phyloP scores from a whole-genome alignment of 2,888 invertebrate species.

The Lysandra coridon region DNA sequence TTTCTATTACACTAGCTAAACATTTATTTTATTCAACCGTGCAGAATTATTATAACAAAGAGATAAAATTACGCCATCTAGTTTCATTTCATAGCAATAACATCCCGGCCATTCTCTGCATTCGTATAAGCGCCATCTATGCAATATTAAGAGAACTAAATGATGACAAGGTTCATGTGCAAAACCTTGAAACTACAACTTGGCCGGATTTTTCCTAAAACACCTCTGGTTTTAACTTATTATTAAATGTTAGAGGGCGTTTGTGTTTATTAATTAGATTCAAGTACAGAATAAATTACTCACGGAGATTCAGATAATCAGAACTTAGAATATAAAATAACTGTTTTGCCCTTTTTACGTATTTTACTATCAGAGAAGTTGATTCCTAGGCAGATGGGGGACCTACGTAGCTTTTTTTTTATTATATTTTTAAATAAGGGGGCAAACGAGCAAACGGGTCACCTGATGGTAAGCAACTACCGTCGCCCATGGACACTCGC shows the following conservation, averaged over 20 bases:
- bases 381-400: too few species aligned
- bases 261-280: neutral
- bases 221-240: neutral
- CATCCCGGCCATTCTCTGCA: neutral
- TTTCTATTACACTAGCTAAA: neutral
- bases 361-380: too few species aligned
- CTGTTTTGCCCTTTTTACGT: too few species aligned
- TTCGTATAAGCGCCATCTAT: slow-evolving; percentile 21
- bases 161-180: neutral
- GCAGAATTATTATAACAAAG: neutral
- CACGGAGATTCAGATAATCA: neutral
- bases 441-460: too few species aligned
- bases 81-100: neutral
- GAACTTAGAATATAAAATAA: too few species aligned
- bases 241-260: neutral
- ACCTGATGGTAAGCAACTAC: too few species aligned
- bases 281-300: too few species aligned
- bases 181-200: neutral
- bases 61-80: neutral
- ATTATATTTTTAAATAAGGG: too few species aligned
- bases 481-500: too few species aligned
- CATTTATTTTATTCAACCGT: neutral
- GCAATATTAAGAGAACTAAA: neutral
- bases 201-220: neutral
- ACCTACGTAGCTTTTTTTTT: too few species aligned